phyloP scores from a whole-genome alignment of 2,888 invertebrate species.

The Nymphalis c-album region DNA sequence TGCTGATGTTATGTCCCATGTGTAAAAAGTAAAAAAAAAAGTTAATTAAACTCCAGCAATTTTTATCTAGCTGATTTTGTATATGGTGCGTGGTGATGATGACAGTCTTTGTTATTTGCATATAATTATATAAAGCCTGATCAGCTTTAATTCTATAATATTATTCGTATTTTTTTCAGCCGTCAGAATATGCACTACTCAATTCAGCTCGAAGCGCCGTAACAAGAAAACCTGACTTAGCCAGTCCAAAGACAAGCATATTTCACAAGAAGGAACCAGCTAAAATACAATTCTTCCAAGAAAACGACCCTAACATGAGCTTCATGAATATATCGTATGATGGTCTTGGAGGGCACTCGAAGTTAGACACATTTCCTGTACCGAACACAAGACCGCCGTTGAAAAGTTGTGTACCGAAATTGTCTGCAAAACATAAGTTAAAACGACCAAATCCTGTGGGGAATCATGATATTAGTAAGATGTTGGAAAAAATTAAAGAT shows the following conservation, averaged over 20 bases:
- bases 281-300: slow-evolving; percentile 46
- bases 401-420: slow-evolving; percentile 53
- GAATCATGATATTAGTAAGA: slow-evolving; percentile 54
- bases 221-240: slow-evolving; percentile 40
- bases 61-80: too few species aligned
- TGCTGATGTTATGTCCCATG: too few species aligned
- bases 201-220: slow-evolving; percentile 50
- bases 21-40: too few species aligned
- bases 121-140: too few species aligned
- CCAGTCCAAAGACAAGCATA: slow-evolving; percentile 50
- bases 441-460: slow-evolving; percentile 53
- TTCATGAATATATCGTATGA: slow-evolving; percentile 66
- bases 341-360: slow-evolving; percentile 81
- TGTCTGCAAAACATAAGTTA: slow-evolving; percentile 59
- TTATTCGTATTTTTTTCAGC: slow-evolving; percentile 47
- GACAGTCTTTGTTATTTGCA: too few species aligned
- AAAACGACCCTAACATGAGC: slow-evolving; percentile 36
- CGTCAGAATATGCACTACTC: slow-evolving; percentile 56
- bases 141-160: too few species aligned
- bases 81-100: background rate
- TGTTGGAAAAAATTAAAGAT: slow-evolving; percentile 49
- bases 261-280: slow-evolving; percentile 56
- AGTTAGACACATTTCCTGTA: slow-evolving; percentile 72
- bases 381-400: slow-evolving; percentile 44
- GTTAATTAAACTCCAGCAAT: too few species aligned